Conservation (phyloP, 1,140 invertebrate species). For the Platorchestia sp. region DNA sequence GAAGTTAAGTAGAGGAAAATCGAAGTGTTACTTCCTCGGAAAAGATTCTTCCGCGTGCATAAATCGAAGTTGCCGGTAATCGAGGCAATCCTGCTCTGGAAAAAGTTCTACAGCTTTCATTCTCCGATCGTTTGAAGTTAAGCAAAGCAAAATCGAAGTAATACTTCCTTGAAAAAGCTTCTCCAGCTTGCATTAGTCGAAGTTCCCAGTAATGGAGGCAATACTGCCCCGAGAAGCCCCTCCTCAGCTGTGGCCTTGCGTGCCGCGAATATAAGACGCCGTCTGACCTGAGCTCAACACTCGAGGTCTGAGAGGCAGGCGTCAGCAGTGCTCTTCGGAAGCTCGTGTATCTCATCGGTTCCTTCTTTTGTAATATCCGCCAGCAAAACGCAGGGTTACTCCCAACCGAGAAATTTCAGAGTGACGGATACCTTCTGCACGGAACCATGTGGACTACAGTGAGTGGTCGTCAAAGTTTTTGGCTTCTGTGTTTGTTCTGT, state of each 20-base stretch:
- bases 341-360: neutral
- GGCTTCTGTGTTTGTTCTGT: no score
- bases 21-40: no score
- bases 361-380: neutral
- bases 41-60: no score
- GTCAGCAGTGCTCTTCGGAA: slow-evolving; percentile 22
- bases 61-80: no score
- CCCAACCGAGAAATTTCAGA: neutral
- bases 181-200: no score
- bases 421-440: neutral
- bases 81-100: no score
- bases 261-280: neutral
- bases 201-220: neutral
- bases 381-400: neutral
- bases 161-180: no score
- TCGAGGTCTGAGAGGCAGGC: slow-evolving; percentile 48
- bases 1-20: no score
- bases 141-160: no score
- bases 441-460: slow-evolving; percentile 22
- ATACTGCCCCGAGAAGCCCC: neutral
- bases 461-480: neutral
- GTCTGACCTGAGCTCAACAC: neutral
- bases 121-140: no score
- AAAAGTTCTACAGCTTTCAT: no score
- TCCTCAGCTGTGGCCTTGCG: neutral